Evolutionary conservation across 2,888 invertebrate species (phyloP).

Genomic region (Catocala sponsa): DNA sequence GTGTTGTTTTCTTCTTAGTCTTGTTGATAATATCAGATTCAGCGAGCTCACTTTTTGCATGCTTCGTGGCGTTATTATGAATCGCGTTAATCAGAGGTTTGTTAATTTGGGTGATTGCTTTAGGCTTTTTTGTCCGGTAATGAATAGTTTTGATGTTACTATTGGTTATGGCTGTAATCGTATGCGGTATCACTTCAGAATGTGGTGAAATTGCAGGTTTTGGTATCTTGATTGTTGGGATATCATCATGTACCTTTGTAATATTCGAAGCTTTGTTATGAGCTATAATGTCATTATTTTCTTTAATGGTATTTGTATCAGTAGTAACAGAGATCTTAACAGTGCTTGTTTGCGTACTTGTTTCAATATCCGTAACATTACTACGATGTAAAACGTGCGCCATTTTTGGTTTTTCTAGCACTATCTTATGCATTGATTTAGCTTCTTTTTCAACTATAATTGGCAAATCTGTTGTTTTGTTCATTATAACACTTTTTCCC

Average conservation of each 20-base stretch:
- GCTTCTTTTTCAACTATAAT: slow-evolving; percentile 10
- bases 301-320: slow-evolving; percentile 10
- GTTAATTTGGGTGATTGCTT: slow-evolving; percentile 74
- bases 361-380: slow-evolving; percentile 7
- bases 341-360: slow-evolving; percentile 9
- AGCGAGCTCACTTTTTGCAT: slow-evolving; percentile 51
- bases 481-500: slow-evolving; percentile 13
- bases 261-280: slow-evolving; percentile 14
- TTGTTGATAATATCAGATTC: slow-evolving; percentile 59
- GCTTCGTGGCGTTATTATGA: slow-evolving; percentile 54
- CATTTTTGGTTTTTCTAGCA: slow-evolving; percentile 19
- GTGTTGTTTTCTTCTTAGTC: slow-evolving; percentile 64
- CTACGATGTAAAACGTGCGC: slow-evolving; percentile 3
- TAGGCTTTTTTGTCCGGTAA: slow-evolving; percentile 80
- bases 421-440: slow-evolving; percentile 21
- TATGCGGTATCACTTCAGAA: slow-evolving; percentile 58
- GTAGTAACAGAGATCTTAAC: slow-evolving; percentile 4
- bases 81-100: slow-evolving; percentile 62
- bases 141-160: slow-evolving; percentile 79
- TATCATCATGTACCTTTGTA: slow-evolving; percentile 18
- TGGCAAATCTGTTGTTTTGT: slow-evolving; percentile 8
- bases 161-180: slow-evolving; percentile 78
- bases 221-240: slow-evolving; percentile 19
- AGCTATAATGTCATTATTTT: neutral
- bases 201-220: slow-evolving; percentile 45